These are phyloP conservation scores for Sphenodon punctatus DNA, from an alignment of 2,797 vertebrate species.

Conservation along the genomic window DNA sequence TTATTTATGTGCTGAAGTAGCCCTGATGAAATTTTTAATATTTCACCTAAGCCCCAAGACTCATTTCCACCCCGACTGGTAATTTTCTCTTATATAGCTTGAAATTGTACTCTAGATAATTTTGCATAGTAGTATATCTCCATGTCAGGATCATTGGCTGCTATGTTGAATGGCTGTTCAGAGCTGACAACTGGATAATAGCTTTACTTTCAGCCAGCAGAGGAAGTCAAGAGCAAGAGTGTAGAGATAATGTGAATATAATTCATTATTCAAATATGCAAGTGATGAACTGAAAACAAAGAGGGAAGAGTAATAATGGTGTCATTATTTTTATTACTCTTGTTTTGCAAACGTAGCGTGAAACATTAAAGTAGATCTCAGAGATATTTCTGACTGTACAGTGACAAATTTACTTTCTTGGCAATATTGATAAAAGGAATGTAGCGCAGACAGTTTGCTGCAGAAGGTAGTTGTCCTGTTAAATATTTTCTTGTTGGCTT, in stretches of 20 bases:
- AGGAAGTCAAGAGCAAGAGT: conserved; percentile 89
- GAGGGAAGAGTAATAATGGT: conserved; percentile 88
- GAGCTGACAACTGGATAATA: conserved; percentile 96
- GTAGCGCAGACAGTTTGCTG: conserved; percentile 69
- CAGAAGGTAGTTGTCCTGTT: conserved; percentile 63
- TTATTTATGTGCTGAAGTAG: conserved; percentile 73
- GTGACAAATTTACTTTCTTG: conserved; percentile 77
- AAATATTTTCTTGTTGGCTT: conserved; percentile 54
- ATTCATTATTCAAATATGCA: conserved; percentile 98
- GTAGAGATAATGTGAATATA: conserved; percentile 93
- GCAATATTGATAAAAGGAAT: conserved; percentile 75
- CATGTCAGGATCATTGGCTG: conserved; percentile 82
- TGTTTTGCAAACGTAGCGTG: conserved; percentile 84
- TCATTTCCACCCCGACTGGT: conserved; percentile 70
- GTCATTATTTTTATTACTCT: conserved; percentile 88
- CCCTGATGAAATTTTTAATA: conserved; percentile 74
- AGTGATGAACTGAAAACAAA: conserved; percentile 88
- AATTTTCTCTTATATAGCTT: conserved; percentile 75
- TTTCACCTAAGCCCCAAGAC: conserved; percentile 63
- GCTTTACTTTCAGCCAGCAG: conserved; percentile 89
- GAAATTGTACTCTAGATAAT: conserved; percentile 77
- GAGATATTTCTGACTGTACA: conserved; percentile 65
- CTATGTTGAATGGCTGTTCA: conserved; percentile 79
- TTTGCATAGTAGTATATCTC: conserved; percentile 75
- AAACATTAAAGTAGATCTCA: conserved; percentile 78